These are phyloP conservation scores for Eriocheir sinensis DNA, from an alignment of 1,140 invertebrate species.

Conservation along the genomic window DNA sequence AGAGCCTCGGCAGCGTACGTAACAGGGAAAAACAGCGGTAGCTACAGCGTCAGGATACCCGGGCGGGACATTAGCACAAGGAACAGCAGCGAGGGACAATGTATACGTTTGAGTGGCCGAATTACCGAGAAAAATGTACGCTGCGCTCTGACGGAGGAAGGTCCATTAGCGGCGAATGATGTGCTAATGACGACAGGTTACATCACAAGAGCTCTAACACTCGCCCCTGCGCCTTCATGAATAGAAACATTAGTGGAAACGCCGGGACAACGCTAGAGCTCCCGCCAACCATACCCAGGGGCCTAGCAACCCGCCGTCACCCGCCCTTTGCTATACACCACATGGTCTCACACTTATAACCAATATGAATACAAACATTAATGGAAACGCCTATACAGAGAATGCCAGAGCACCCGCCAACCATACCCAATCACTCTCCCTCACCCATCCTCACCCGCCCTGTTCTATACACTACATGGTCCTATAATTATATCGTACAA, in stretches of 20 bases:
- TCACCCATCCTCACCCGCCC: no score
- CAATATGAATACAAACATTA: no score
- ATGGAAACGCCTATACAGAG: no score
- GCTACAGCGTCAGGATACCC: background rate
- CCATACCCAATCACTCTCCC: no score
- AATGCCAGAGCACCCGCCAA: no score
- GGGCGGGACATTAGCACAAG: no score
- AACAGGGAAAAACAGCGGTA: background rate
- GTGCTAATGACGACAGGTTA: background rate
- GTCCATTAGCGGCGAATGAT: background rate
- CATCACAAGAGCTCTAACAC: background rate
- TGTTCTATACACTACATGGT: no score
- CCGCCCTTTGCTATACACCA: no score
- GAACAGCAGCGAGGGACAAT: background rate
- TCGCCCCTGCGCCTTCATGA: background rate
- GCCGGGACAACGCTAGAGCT: background rate
- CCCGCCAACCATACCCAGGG: no score
- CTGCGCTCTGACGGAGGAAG: background rate
- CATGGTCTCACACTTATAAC: no score
- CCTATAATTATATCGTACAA: no score
- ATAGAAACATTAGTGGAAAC: constrained; percentile 13
- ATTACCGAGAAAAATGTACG: background rate
- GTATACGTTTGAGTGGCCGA: background rate
- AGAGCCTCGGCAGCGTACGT: background rate
- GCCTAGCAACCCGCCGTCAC: no score